A percentile compares a stretch with the other conserved stretches of the same genome.
phyloP scores from a whole-genome alignment of 2,888 invertebrate species.

The Tupiocoris notatus region DNA sequence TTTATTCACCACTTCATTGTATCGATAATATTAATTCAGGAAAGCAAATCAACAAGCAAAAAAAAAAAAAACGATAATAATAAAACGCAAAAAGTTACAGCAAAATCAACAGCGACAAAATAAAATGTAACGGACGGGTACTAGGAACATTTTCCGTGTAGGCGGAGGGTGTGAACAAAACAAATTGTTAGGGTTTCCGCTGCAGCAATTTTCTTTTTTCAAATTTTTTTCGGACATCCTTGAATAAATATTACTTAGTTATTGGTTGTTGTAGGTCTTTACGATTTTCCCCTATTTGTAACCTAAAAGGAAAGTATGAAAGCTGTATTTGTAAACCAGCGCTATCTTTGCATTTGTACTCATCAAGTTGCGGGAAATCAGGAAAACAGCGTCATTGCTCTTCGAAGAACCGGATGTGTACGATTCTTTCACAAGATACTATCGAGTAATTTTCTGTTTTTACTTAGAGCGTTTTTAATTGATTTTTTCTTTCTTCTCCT shows the following conservation, averaged over 20 bases:
- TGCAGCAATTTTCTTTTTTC: not conserved
- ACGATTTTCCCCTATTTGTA: slow-evolving; percentile 1
- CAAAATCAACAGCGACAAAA: not conserved
- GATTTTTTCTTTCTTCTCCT: not conserved
- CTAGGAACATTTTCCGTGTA: not conserved
- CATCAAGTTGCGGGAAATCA: not conserved
- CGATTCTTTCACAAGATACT: not conserved
- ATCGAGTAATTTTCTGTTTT: not conserved
- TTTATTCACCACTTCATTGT: not conserved
- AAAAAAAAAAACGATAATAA: too few species aligned
- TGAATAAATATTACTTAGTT: not conserved
- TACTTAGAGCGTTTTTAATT: not conserved
- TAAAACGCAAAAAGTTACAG: not conserved
- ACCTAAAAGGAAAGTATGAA: not conserved
- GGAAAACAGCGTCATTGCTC: not conserved
- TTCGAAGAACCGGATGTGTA: not conserved
- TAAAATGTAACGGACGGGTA: slow-evolving; percentile 1
- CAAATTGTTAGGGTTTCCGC: not conserved
- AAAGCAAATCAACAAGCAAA: not conserved
- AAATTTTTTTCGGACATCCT: not conserved
- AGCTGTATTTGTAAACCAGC: not conserved
- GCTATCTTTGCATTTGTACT: slow-evolving; percentile 18
- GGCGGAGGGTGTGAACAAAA: not conserved
- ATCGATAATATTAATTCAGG: not conserved
- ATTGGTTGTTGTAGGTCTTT: not conserved